These are phyloP conservation scores for Lerista edwardsae DNA, from an alignment of 2,797 vertebrate genomes.

Conservation along the genomic window DNA sequence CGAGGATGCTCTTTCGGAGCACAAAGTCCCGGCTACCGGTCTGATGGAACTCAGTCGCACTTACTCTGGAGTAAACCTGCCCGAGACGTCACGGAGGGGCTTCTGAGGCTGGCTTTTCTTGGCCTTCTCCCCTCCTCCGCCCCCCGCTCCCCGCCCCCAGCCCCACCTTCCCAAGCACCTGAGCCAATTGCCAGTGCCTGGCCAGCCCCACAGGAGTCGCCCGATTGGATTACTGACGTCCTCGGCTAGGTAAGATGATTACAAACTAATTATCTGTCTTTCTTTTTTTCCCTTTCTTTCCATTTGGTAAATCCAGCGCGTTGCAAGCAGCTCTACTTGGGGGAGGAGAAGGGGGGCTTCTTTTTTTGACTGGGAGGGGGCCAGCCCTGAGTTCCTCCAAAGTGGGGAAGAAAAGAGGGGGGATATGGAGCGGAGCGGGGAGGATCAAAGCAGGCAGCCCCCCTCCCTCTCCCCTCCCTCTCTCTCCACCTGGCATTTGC, in stretches of 20 bases:
- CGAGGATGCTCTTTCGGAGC: not conserved
- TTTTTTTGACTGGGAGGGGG: not conserved
- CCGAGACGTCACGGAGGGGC: slow-evolving; percentile 39
- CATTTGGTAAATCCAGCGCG: slow-evolving; percentile 44
- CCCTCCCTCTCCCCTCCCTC: too few species aligned
- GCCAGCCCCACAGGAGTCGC: slow-evolving; percentile 27
- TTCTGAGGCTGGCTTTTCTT: slow-evolving; percentile 4
- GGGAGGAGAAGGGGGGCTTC: not conserved
- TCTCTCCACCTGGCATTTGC: not conserved
- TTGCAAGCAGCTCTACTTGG: not conserved
- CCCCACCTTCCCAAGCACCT: slow-evolving; percentile 67
- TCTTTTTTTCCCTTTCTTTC: not conserved
- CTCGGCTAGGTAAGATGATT: slow-evolving; percentile 67
- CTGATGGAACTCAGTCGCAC: not conserved
- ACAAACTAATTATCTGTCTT: slow-evolving; percentile 66
- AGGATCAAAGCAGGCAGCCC: not conserved
- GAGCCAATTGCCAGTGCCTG: slow-evolving; percentile 64
- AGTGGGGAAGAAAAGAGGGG: not conserved
- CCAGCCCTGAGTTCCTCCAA: too few species aligned
- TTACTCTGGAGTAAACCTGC: slow-evolving; percentile 49
- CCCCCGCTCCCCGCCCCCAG: not conserved
- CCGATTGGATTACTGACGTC: slow-evolving; percentile 70
- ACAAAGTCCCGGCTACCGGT: not conserved
- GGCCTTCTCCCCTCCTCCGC: slow-evolving; percentile 47
- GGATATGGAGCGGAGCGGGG: not conserved